Percentiles rank a stretch among this genome's conserved stretches.
These are phyloP conservation scores for Setophaga petechia DNA, from an alignment of 2,113 vertebrate species.

Conservation along the genomic window DNA sequence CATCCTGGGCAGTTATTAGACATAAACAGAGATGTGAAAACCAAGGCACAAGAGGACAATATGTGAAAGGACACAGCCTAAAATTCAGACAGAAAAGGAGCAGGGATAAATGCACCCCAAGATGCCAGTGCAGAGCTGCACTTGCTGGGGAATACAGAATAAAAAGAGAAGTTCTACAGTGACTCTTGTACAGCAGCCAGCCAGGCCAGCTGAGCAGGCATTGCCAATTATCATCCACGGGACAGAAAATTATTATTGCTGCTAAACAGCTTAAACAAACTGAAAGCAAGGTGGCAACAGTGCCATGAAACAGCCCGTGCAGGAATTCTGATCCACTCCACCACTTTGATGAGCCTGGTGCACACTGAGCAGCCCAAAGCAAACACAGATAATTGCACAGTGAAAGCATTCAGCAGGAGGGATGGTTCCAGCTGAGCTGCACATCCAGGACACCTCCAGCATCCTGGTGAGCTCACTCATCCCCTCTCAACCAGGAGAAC, in stretches of 20 bases:
- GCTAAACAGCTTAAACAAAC: background rate
- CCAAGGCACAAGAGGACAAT: background rate
- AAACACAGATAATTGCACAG: background rate
- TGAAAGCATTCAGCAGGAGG: background rate
- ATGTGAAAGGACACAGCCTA: background rate
- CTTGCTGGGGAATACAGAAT: background rate
- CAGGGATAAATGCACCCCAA: background rate
- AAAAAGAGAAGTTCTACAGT: background rate
- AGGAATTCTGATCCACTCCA: background rate
- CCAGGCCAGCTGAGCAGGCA: background rate
- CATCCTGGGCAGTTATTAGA: background rate
- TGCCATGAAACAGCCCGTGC: background rate
- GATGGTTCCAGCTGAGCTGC: background rate
- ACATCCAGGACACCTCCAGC: background rate
- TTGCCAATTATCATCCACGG: background rate
- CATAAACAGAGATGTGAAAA: background rate
- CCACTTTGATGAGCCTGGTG: background rate
- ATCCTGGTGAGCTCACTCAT: background rate
- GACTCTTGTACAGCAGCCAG: background rate
- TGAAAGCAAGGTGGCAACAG: background rate
- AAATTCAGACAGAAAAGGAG: background rate
- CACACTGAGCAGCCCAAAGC: background rate
- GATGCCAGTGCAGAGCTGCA: background rate
- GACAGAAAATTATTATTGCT: background rate
- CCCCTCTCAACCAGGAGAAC: background rate